A percentile compares a stretch with the other conserved stretches of the same genome.
Evolutionary conservation across 1,140 invertebrate genomes (phyloP).

Genomic region (Leptestheria dahalacensis): DNA sequence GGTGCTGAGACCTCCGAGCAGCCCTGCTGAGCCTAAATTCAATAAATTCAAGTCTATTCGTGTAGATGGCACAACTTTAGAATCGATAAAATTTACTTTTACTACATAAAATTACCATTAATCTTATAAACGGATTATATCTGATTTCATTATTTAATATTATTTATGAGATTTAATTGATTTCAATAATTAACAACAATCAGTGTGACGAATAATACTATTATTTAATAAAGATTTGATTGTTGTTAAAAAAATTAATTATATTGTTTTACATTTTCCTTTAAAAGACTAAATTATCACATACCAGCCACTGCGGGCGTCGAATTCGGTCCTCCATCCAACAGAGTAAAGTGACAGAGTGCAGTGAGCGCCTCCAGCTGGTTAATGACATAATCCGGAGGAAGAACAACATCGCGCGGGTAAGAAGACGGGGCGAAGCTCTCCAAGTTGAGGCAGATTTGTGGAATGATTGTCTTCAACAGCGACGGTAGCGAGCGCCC

Average conservation of each 20-base stretch:
- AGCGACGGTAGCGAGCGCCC: slow-evolving; percentile 55
- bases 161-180: too few species aligned
- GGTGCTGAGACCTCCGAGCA: slow-evolving; percentile 5
- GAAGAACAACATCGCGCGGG: slow-evolving; percentile 26
- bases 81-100: too few species aligned
- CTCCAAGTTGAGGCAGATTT: slow-evolving; percentile 72
- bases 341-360: slow-evolving; percentile 67
- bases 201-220: too few species aligned
- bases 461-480: slow-evolving; percentile 59
- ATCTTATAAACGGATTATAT: too few species aligned
- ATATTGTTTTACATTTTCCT: slow-evolving; percentile 27
- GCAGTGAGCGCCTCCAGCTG: slow-evolving; percentile 68
- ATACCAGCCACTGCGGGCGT: slow-evolving; percentile 30
- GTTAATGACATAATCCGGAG: slow-evolving; percentile 64
- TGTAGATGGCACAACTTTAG: too few species aligned
- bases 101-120: too few species aligned
- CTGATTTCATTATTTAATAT: too few species aligned
- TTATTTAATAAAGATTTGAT: too few species aligned
- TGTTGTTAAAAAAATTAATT: too few species aligned
- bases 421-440: slow-evolving; percentile 20
- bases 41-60: too few species aligned
- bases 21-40: slow-evolving; percentile 24
- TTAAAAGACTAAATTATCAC: slow-evolving; percentile 39
- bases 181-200: too few species aligned
- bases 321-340: slow-evolving; percentile 50